Base-by-base conservation (phyloP, 2,113 vertebrate genomes). In the Scomber japonicus region DNA sequence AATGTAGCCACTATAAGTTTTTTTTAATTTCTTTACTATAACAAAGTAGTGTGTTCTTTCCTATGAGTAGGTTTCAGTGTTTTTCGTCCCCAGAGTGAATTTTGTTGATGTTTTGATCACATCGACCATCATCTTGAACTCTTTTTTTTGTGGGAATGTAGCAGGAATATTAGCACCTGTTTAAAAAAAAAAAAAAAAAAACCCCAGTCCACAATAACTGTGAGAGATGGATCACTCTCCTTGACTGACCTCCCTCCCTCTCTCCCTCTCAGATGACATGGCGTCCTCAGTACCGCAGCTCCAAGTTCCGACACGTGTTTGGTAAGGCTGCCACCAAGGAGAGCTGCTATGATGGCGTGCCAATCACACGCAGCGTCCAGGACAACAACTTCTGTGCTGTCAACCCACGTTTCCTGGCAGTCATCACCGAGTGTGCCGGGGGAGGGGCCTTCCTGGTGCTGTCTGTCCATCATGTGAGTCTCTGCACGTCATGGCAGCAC, bases 321-420 rank as follows among this genome's bases (percentile, higher is more conserved):
- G 97, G 97, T 77, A 98, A 97, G 74, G 83, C 96, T 0, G 97
- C 96, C 86, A 94, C 90, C 91, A 98, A 97, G 88, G 97, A 97
- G 53, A 96, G 95, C 87, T 97, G 97, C 95, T 99, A 96, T 0
- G 96, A 98, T 86, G 95, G 96, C 0, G 96, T 99, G 85, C 96
- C 96, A 83, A 98, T 99, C 94, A 99, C 97, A n/a, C 93, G 69
- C 72, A 97, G 96, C 0, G 97, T 99, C 78, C 97, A 99, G 0
- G 98, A 99, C 96, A 99, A 97, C 92, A 95, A 96, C 60, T 99
- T 99, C 94, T 99, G 98, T 0, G 95, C 97, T 0, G 96, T 97
- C 82, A 99, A 99, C 88, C 97, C 98, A 53, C 93, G 86, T 75
- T 99, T 99, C 94, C 94, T 99, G 1, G 98, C 97, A 0, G 95